These are phyloP conservation scores for Oryzias sinensis DNA, from an alignment of 2,797 vertebrate genomes.

Conservation along the genomic window DNA sequence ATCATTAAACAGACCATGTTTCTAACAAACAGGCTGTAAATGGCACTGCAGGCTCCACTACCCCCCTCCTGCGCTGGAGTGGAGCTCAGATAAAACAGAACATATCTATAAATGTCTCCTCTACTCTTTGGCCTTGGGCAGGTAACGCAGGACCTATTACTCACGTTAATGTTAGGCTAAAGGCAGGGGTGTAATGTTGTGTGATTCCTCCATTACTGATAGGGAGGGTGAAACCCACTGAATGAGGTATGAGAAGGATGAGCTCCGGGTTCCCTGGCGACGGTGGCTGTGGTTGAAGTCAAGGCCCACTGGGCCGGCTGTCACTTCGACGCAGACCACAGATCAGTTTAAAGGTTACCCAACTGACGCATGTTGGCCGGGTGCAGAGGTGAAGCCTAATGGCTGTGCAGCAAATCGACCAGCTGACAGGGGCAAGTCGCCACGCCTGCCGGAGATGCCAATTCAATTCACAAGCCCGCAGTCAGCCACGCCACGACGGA, in stretches of 20 bases:
- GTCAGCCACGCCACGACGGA: conserved; percentile 52
- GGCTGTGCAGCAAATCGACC: conserved; percentile 66
- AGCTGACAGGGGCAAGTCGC: conserved; percentile 56
- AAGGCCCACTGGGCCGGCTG: conserved; percentile 55
- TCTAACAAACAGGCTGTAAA: conserved; percentile 42
- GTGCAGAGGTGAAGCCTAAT: conserved; percentile 65
- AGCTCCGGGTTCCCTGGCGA: conserved; percentile 47
- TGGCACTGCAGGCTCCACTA: conserved; percentile 31
- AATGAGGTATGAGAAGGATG: conserved; percentile 46
- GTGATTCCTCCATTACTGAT: conserved; percentile 27
- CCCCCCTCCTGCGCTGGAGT: conserved; percentile 41
- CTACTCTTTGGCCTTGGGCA: conserved; percentile 20
- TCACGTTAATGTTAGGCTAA: conserved; percentile 17
- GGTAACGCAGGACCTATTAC: conserved; percentile 16
- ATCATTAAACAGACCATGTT: conserved; percentile 27
- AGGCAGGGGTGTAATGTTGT: conserved; percentile 19
- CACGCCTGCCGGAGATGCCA: conserved; percentile 55
- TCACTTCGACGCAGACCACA: conserved; percentile 61
- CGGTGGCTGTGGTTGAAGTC: conserved; percentile 40
- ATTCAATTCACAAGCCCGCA: conserved; percentile 48
- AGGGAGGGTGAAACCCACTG: conserved; percentile 9
- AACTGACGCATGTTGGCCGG: conserved; percentile 76
- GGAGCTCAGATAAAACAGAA: conserved; percentile 35
- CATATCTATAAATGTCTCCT: conserved; percentile 30
- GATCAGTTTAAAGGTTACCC: conserved; percentile 77